Base-by-base conservation (phyloP, 2,113 vertebrate genomes). In the Mobula hypostoma region DNA sequence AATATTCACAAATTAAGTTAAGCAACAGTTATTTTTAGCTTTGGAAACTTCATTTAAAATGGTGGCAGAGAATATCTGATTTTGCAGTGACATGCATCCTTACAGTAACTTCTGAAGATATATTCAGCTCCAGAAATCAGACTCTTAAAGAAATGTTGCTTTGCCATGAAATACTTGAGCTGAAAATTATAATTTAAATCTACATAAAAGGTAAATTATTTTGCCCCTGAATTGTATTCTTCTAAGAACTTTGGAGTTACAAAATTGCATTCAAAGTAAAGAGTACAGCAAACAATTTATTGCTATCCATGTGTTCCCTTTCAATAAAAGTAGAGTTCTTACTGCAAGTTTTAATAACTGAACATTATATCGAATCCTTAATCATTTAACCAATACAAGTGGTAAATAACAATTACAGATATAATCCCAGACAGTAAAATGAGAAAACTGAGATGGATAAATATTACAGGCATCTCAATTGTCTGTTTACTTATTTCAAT, bases 401-500 rank as follows among this genome's bases (percentile, higher is more conserved):
- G 58, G 36, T 91, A 36, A 70, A 36, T 91, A 19, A 70, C 32
- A n/a, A 36, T 91, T 91, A 70, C 88, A 8, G 0, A 21, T 70
- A 19, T 68, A 91, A 70, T 40, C 32, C 88, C 58, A 32, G 19
- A 40, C 24, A 70, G 14, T 36, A 70, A 92, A 92, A 32, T 92
- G 88, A 24, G 32, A 70, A 40, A 21, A 40, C 66, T 92, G 88
- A 70, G 88, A 91, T n/a, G 63, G 70, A 19, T 27, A 74, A 48
- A 93, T 74, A 72, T 93, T 93, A 56, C 29, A 32, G 40, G 40
- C 91, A 74, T 48, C 70, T 7, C 68, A 93, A 76, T 56, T 93
- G 91, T 74, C 56, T 74, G 74, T 93, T 93, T 93, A 93, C 36
- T 40, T 24, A 76, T 93, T 93, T 56, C 40, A 27, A 4, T 66